Evolutionary conservation across 2,797 vertebrate species (phyloP).

Genomic region (Lepidocolaptes lacrymiger): DNA sequence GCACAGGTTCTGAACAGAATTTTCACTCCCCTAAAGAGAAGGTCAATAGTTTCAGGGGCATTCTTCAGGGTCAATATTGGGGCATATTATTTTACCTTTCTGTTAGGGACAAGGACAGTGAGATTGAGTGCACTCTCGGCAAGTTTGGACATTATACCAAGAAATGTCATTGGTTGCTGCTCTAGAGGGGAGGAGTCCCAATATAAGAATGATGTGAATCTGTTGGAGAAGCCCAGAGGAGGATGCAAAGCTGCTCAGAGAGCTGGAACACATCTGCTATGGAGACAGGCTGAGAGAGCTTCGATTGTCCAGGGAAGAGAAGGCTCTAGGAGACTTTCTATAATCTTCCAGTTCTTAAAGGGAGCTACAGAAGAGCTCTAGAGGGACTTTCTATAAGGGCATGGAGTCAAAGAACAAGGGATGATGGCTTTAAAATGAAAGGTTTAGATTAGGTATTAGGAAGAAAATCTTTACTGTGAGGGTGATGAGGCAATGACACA

Average conservation of each 20-base stretch:
- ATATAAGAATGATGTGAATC: neutral
- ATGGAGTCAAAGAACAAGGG: neutral
- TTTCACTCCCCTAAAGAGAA: neutral
- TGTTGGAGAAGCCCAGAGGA: neutral
- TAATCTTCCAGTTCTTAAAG: neutral
- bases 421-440: neutral
- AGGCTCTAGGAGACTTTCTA: neutral
- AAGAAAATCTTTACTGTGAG: neutral
- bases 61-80: accelerated
- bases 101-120: neutral
- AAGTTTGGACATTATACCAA: neutral
- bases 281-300: neutral
- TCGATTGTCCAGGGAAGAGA: neutral
- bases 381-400: too few species aligned
- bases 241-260: neutral
- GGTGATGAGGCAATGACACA: accelerated
- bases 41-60: neutral
- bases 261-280: neutral
- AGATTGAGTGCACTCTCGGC: neutral
- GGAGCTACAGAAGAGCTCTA: accelerated
- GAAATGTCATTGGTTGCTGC: too few species aligned
- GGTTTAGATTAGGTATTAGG: neutral
- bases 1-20: neutral
- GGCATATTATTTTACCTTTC: neutral
- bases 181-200: too few species aligned